phyloP scores from a whole-genome alignment of 2,888 invertebrate genomes.

The Serrognathus titanus region DNA sequence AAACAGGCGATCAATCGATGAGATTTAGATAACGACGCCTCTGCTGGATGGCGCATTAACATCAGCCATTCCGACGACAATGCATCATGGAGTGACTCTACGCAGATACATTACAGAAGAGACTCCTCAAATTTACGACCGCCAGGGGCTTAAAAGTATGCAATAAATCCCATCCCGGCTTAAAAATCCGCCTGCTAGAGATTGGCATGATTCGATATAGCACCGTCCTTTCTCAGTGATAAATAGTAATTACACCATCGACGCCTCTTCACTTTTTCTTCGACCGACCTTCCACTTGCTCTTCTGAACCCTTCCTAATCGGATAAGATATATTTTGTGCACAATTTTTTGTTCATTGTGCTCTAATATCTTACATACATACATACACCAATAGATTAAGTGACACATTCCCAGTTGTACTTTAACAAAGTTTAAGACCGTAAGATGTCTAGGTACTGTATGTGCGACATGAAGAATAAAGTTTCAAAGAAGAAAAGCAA shows the following conservation, averaged over 20 bases:
- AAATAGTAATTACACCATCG: constrained; percentile 32
- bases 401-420: too few species aligned
- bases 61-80: constrained; percentile 34
- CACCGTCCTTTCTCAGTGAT: constrained; percentile 28
- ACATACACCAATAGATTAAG: too few species aligned
- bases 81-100: constrained; percentile 44
- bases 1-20: constrained; percentile 18
- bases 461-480: too few species aligned
- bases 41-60: constrained; percentile 28
- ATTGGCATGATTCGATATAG: constrained; percentile 44
- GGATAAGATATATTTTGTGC: too few species aligned
- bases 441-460: too few species aligned
- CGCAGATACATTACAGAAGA: constrained; percentile 40
- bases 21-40: constrained; percentile 31
- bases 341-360: too few species aligned
- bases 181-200: constrained; percentile 44
- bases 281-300: not conserved
- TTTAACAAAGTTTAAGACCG: too few species aligned
- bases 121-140: constrained; percentile 50
- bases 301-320: too few species aligned
- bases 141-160: constrained; percentile 51
- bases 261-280: constrained; percentile 15
- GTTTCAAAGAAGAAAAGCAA: constrained; percentile 32
- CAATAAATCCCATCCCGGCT: constrained; percentile 49
- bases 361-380: too few species aligned